Evolutionary conservation across 1,140 invertebrate genomes (phyloP).

Genomic region (Trichogramma pretiosum): DNA sequence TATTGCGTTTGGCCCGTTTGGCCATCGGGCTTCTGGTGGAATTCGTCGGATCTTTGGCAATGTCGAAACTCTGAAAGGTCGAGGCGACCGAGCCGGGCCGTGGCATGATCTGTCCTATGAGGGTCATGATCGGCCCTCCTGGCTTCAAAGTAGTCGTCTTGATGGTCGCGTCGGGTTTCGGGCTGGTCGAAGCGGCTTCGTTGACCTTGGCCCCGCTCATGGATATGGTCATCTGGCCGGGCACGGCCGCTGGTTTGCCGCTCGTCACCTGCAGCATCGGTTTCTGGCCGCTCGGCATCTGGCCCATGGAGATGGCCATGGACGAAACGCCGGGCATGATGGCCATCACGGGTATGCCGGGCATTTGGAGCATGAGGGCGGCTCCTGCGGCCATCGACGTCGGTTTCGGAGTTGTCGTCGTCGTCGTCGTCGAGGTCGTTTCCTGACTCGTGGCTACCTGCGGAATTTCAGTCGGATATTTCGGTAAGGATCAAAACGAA

Average conservation of each 20-base stretch:
- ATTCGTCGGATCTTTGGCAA: background rate
- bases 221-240: too few relatives aligned
- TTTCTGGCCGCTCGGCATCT: background rate
- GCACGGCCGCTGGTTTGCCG: too few relatives aligned
- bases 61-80: background rate
- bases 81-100: too few relatives aligned
- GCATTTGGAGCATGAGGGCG: background rate
- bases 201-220: too few relatives aligned
- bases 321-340: background rate
- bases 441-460: background rate
- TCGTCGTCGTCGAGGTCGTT: background rate
- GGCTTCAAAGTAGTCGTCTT: background rate
- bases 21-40: background rate
- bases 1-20: slow-evolving; percentile 5
- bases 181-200: too few relatives aligned
- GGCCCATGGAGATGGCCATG: background rate
- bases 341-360: background rate
- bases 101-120: too few relatives aligned
- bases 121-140: background rate
- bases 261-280: background rate
- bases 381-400: background rate
- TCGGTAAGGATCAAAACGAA: too few relatives aligned
- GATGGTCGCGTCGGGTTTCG: too few relatives aligned
- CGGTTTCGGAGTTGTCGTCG: background rate
- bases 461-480: too few relatives aligned